Conservation (phyloP, 2,888 invertebrate species). For the Hecatera dysodea region DNA sequence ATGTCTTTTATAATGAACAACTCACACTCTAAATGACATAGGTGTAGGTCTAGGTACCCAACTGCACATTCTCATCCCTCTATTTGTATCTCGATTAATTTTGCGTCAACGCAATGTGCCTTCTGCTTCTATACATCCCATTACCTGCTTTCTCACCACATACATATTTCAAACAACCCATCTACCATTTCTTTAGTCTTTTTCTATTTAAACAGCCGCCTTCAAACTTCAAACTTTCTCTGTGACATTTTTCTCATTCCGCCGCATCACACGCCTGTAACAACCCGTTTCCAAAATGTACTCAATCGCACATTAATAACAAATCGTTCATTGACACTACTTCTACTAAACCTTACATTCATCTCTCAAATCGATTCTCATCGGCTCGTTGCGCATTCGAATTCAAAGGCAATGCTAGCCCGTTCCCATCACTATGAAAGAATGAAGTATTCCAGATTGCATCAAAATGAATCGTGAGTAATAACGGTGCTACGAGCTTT, state of each 20-base stretch:
- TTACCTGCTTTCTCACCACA: too few relatives aligned
- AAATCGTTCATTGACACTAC: slow-evolving; percentile 31
- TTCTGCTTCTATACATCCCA: too few relatives aligned
- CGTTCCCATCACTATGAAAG: slow-evolving; percentile 59
- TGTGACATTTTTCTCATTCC: background rate
- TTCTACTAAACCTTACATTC: slow-evolving; percentile 32
- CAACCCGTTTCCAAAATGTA: background rate
- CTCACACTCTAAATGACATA: too few relatives aligned
- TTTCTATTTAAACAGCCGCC: too few relatives aligned
- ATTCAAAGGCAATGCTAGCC: slow-evolving; percentile 51
- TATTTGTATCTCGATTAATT: too few relatives aligned
- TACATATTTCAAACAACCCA: too few relatives aligned
- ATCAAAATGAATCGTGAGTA: slow-evolving; percentile 75
- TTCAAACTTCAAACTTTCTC: background rate
- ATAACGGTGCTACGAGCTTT: slow-evolving; percentile 69
- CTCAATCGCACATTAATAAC: background rate
- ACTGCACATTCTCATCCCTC: too few relatives aligned
- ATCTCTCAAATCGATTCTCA: slow-evolving; percentile 43
- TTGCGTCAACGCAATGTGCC: too few relatives aligned
- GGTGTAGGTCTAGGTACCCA: too few relatives aligned
- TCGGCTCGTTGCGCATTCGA: slow-evolving; percentile 39
- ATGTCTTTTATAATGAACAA: too few relatives aligned
- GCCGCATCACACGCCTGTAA: background rate
- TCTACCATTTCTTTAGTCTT: too few relatives aligned
- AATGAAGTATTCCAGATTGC: slow-evolving; percentile 74